Percentiles rank a stretch among this genome's conserved stretches.
phyloP scores from a whole-genome alignment of 2,113 vertebrate genomes.

The Pterophyllum scalare region DNA sequence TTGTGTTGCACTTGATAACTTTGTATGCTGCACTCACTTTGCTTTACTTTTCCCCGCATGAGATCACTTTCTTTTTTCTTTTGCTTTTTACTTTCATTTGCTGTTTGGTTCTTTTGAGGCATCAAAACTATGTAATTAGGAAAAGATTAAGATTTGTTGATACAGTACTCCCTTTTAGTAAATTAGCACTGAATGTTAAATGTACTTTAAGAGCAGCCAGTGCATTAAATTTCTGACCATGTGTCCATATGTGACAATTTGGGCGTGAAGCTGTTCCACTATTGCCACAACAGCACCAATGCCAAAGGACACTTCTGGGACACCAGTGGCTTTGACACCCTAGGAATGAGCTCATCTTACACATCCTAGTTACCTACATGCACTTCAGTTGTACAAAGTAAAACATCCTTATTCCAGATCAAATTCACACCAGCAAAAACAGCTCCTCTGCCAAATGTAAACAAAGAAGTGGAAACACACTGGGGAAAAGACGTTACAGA shows the following conservation, averaged over 20 bases:
- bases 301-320: background rate
- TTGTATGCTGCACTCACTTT: too few relatives aligned
- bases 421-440: slow-evolving; percentile 9
- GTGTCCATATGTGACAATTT: background rate
- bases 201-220: background rate
- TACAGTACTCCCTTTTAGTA: background rate
- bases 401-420: slow-evolving; percentile 21
- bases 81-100: background rate
- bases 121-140: background rate
- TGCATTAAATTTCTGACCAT: background rate
- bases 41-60: too few relatives aligned
- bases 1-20: too few relatives aligned
- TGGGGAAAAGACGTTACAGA: slow-evolving; percentile 17
- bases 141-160: too few relatives aligned
- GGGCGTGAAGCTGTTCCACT: background rate
- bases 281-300: background rate
- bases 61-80: too few relatives aligned
- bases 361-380: background rate
- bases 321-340: background rate
- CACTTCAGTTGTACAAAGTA: background rate
- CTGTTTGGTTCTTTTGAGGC: background rate
- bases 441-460: slow-evolving; percentile 9
- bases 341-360: background rate
- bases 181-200: background rate
- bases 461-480: slow-evolving; percentile 20